Conservation (phyloP, 2,888 invertebrate species). For the Petrophora chlorosata region DNA sequence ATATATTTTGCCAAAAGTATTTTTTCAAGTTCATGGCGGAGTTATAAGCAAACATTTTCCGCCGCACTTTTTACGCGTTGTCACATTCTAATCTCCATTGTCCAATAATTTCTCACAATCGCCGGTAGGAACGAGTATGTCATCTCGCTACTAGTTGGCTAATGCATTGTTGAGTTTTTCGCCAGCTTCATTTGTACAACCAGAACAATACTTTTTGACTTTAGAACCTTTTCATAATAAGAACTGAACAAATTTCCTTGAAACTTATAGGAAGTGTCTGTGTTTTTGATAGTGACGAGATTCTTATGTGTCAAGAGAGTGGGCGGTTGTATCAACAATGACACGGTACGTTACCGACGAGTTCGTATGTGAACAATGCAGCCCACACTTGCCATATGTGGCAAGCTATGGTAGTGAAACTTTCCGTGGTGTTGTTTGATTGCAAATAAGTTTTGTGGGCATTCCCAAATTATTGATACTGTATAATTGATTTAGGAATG, state of each 20-base stretch:
- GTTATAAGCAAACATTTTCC: not conserved
- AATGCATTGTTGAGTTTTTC: slow-evolving; percentile 66
- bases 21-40: not conserved
- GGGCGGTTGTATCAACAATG: slow-evolving; percentile 45
- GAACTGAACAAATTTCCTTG: not conserved
- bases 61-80: slow-evolving; percentile 3
- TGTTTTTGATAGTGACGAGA: slow-evolving; percentile 13
- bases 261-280: slow-evolving; percentile 2
- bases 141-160: slow-evolving; percentile 51
- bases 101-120: slow-evolving; percentile 48
- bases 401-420: slow-evolving; percentile 25
- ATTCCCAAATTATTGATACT: slow-evolving; percentile 3
- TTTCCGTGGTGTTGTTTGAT: slow-evolving; percentile 23
- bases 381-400: slow-evolving; percentile 49
- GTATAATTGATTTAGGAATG: too few relatives aligned
- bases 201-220: slow-evolving; percentile 16
- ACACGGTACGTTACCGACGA: slow-evolving; percentile 46
- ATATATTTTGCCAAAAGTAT: too few relatives aligned
- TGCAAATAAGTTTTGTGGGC: slow-evolving; percentile 17
- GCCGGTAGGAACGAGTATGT: slow-evolving; percentile 23
- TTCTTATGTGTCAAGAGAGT: not conserved
- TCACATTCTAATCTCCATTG: slow-evolving; percentile 37
- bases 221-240: slow-evolving; percentile 7
- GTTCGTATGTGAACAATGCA: slow-evolving; percentile 60
- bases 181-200: slow-evolving; percentile 50